Evolutionary conservation across 2,797 vertebrate genomes (phyloP).

Genomic region (Nasua narica): DNA sequence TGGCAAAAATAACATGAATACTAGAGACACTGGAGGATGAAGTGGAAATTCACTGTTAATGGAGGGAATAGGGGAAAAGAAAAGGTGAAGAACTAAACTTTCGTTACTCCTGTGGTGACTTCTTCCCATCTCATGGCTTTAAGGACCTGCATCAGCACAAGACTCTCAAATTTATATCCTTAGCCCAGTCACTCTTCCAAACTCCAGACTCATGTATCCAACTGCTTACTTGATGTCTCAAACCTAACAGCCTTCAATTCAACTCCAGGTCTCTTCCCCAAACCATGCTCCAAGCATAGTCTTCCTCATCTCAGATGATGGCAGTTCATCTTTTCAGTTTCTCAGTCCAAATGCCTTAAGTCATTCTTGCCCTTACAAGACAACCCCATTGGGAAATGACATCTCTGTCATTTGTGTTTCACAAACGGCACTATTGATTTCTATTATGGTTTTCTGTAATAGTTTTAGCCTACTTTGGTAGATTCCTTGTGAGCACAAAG

Average conservation of each 20-base stretch:
- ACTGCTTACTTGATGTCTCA: neutral
- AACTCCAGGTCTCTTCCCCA: neutral
- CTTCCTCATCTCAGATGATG: neutral
- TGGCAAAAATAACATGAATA: constrained; percentile 6
- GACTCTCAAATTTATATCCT: neutral
- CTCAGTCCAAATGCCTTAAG: neutral
- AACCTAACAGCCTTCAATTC: neutral
- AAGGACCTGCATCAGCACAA: neutral
- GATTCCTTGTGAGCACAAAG: neutral
- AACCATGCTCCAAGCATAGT: neutral
- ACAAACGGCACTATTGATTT: neutral
- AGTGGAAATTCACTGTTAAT: neutral
- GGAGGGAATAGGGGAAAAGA: neutral
- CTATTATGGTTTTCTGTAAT: neutral
- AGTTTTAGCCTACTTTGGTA: neutral
- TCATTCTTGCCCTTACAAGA: neutral
- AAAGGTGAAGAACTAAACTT: neutral
- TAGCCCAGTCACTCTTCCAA: neutral
- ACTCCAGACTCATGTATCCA: neutral
- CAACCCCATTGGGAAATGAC: neutral
- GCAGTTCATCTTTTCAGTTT: neutral
- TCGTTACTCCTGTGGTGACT: neutral
- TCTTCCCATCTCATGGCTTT: neutral
- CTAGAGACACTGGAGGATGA: neutral
- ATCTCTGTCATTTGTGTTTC: neutral